Conservation (phyloP, 2,113 vertebrate genomes). For the Nansenia antarctica region DNA sequence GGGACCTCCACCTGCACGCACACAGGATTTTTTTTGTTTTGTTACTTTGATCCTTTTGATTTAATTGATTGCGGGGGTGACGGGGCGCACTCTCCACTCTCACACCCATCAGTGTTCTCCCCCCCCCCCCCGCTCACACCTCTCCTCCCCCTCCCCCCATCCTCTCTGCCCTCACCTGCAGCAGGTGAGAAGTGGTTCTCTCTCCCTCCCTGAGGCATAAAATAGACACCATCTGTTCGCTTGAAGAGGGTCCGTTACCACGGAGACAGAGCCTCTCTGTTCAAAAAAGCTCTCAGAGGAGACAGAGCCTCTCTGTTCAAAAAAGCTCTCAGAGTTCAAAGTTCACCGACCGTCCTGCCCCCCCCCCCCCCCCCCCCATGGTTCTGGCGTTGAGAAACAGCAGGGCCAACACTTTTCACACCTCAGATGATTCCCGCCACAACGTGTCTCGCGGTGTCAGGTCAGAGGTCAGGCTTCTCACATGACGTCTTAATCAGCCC, state of each 20-base stretch:
- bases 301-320: no score
- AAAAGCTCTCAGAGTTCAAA: no score
- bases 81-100: background rate
- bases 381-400: background rate
- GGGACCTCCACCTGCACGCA: background rate
- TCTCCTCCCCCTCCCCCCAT: no score
- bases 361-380: background rate
- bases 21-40: no score
- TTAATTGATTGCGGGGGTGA: background rate
- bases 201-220: background rate
- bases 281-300: no score
- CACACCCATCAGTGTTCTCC: background rate
- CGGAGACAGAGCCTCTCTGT: no score
- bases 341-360: background rate
- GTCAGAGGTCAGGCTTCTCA: no score
- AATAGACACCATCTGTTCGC: background rate
- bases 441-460: no score
- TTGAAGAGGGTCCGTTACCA: background rate
- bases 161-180: background rate
- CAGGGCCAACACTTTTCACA: background rate
- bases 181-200: background rate
- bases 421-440: no score
- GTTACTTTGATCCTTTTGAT: background rate
- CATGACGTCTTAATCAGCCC: no score
- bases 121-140: background rate